Conservation (phyloP, 2,113 vertebrate genomes). For the Leptocoma aspasia region DNA sequence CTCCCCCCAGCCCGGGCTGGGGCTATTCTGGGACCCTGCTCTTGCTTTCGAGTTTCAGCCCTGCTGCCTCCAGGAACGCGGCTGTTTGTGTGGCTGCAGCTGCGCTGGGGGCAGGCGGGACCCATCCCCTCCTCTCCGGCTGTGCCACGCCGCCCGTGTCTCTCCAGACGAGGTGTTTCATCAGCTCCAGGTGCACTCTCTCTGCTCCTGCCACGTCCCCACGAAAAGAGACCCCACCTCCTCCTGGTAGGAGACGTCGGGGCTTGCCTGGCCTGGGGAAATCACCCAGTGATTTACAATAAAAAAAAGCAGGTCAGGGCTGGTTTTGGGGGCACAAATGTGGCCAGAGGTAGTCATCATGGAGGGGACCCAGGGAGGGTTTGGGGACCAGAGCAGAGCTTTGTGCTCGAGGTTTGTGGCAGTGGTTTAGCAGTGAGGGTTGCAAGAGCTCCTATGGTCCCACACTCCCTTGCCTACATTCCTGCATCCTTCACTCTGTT, state of each 20-base stretch:
- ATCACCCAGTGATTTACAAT: background rate
- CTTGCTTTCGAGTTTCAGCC: constrained; percentile 54
- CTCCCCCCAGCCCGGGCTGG: background rate
- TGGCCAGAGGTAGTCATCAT: accelerated
- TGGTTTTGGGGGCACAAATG: background rate
- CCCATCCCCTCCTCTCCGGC: background rate
- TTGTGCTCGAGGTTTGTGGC: background rate
- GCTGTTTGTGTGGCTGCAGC: background rate
- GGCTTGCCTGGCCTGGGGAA: background rate
- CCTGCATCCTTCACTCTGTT: background rate
- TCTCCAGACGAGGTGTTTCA: background rate
- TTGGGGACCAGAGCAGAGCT: background rate
- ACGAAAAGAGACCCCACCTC: background rate
- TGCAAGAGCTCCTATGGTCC: background rate
- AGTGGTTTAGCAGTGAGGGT: background rate
- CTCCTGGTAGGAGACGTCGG: accelerated
- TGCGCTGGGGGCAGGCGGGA: background rate
- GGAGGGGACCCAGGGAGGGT: background rate
- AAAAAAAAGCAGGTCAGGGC: background rate
- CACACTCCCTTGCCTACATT: background rate
- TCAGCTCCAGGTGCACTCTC: background rate
- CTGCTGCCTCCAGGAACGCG: background rate
- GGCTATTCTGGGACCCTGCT: background rate
- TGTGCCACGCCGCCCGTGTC: background rate
- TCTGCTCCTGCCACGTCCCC: background rate